Evolutionary conservation across 2,113 vertebrate species (phyloP), one percentile per base, ranked within the genome.

Genomic region (Copsychus sechellarum): DNA sequence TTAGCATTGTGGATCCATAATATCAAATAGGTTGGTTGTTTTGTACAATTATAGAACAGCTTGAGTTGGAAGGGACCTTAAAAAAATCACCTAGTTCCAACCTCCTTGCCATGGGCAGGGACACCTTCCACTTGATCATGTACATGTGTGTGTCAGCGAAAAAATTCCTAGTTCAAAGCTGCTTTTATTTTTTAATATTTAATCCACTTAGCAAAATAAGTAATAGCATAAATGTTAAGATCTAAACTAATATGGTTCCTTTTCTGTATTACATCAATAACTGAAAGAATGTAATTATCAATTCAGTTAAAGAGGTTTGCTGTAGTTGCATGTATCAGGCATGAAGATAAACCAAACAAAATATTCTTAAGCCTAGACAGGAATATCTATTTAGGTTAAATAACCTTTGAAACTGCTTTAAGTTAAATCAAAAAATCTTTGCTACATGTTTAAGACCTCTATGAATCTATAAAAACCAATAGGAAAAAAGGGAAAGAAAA

Each of bases 111-210:
- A 14, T 38, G 28, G 11, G 38, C 24, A 67, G 14, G 29, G n/a
- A 14, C n/a, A 67, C 9, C 24, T 47, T 60, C 13, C 24, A 47
- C 20, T 54, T 8, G 6, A 82, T 29, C 21, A 45, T 4, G 4
- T 20, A 11, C 5, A 1, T 36, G 13, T 21, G 11, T 6, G 2
- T 36, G 43, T 48, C 11, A 70, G n/a, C 0, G 11, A 71, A 82
- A 76, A 36, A 24, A 1, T 0, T 22, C 2, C 15, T 18, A 22
- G 7, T 42, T 79, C 48, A 54, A 36, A 69, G 6, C 2, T 60
- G 21, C 4, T 38, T 88, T 80, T 65, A 45, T 58, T 13, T 66
- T 69, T 40, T 33, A 56, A 22, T 22, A 57, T 9, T 48, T 82
- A 51, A n/a, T 43, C 23, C 5, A 61, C 38, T 62, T 31, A 13